Percentiles rank a stretch among this genome's conserved stretches.
These are phyloP conservation scores for Cirrhinus molitorella DNA, from an alignment of 2,797 vertebrate species.

Conservation along the genomic window DNA sequence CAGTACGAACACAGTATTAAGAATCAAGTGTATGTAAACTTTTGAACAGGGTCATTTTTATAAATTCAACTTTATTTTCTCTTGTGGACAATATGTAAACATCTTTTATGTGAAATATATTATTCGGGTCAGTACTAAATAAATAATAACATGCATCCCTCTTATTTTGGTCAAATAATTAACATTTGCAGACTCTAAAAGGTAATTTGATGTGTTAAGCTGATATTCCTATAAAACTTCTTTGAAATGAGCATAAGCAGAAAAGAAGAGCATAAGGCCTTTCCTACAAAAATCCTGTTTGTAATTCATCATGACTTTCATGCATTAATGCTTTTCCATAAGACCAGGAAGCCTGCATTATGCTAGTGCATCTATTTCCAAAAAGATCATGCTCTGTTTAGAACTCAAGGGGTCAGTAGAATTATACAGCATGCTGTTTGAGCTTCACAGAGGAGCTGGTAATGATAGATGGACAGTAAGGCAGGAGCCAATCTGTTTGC, in stretches of 20 bases:
- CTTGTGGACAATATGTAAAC: too few relatives aligned
- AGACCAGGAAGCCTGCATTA: neutral
- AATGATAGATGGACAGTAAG: constrained; percentile 63
- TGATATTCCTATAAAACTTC: neutral
- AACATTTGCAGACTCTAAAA: too few relatives aligned
- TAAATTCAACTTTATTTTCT: too few relatives aligned
- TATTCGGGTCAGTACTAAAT: too few relatives aligned
- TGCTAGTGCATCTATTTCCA: constrained; percentile 4
- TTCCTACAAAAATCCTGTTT: neutral
- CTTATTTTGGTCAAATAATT: too few relatives aligned
- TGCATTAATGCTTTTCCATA: neutral
- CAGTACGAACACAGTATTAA: too few relatives aligned
- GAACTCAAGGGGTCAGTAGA: constrained; percentile 53
- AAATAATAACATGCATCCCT: too few relatives aligned
- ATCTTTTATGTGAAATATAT: too few relatives aligned
- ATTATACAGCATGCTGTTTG: constrained; percentile 55
- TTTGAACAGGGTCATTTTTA: too few relatives aligned
- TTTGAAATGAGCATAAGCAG: neutral
- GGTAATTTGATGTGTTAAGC: neutral
- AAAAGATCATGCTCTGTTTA: constrained; percentile 4
- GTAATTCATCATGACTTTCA: neutral
- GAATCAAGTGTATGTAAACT: too few relatives aligned
- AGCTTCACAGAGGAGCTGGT: constrained; percentile 57
- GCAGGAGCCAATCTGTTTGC: constrained; percentile 69
- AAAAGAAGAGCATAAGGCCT: neutral